Base-by-base conservation (phyloP, 2,888 invertebrate species). In the Thumatha senex region DNA sequence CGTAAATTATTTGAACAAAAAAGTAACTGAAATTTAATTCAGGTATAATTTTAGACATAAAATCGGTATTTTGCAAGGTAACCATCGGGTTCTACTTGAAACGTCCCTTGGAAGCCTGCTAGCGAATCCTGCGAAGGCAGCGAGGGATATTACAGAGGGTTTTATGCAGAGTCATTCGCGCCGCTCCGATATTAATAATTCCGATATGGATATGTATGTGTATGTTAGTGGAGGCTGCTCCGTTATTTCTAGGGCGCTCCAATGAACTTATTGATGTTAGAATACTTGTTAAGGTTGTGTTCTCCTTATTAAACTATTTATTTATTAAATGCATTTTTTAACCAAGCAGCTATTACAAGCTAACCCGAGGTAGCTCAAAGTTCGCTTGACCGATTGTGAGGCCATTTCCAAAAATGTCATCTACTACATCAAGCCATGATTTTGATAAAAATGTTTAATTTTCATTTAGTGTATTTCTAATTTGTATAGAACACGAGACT, bases 151-250 rank as follows among this genome's bases (percentile, higher is more conserved):
- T 63, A 67, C 56, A 54, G 46, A 36, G 45, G 48, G 54, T 44
- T 58, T 65, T 57, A 67, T 63, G 65, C 63, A 52, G 47, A 65
- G 65, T 63, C 68, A 65, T 67, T 67, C 58, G 50, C 63, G 54
- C 60, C 49, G 53, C 51, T 56, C 59, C 49, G 56, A 67, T 67
- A 61, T 63, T 67, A 63, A 63, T 58, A 66, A 57, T 49, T 49
- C 53, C 54, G 44, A 62, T 58, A 52, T 54, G 39, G 5, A 24
- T 24, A 5, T 24, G 18, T 24, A 31, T 31, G 10, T n/a, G 48
- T 59, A 54, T 49, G 33, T 43, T 18, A 24, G 40, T 12, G 35
- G n/a, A 29, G 29, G 12, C 7, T 33, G 18, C n/a, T 29, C 35
- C 24, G 35, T 40, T 36, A 24, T 30, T 36, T 8, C 38, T 36